Base-by-base conservation (phyloP, 1,140 invertebrate species). In the Tyrophagus putrescentiae region DNA sequence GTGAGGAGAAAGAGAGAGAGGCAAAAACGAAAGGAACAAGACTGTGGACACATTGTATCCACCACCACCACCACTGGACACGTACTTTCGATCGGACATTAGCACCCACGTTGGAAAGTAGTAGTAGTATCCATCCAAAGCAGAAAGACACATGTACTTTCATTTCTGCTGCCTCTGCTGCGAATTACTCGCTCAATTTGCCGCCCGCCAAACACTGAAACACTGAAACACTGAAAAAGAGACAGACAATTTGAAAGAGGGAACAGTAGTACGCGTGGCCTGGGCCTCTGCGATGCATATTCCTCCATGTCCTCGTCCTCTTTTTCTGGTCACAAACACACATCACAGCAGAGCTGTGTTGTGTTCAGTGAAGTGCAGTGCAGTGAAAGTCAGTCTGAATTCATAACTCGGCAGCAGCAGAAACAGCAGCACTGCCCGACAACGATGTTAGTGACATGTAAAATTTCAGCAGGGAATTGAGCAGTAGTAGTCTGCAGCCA, bases 161-260 rank as follows among this genome's bases (percentile, higher is more conserved):
- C 45, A 48, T 48, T 25, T 29, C 23, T 21, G 31, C 7, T n/a
- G n/a, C n/a, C n/a, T n/a, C n/a, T n/a, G n/a, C n/a, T n/a, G 7
- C 45, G 45, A 48, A 48, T 48, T 48, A 48, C 31, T 48, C 45
- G 45, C 45, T 48, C 45, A 48, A 48, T 48, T 48, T 48, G 45
- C 21, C 21, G 36, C n/a, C n/a, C 13, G 45, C 45, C 7, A 48
- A 18, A 48, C 45, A 48, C 18, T 18, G 45, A 9, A n/a, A n/a
- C n/a, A n/a, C n/a, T n/a, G n/a, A n/a, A n/a, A n/a, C n/a, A n/a
- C n/a, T n/a, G n/a, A n/a, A n/a, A n/a, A n/a, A n/a, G n/a, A n/a
- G n/a, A n/a, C n/a, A n/a, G n/a, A n/a, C n/a, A n/a, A n/a, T n/a
- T n/a, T n/a, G n/a, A n/a, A n/a, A n/a, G n/a, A n/a, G n/a, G n/a